Percentiles rank a stretch among this genome's conserved stretches.
Evolutionary conservation across 2,113 vertebrate genomes (phyloP).

Genomic region (Neolamprologus ventralis): DNA sequence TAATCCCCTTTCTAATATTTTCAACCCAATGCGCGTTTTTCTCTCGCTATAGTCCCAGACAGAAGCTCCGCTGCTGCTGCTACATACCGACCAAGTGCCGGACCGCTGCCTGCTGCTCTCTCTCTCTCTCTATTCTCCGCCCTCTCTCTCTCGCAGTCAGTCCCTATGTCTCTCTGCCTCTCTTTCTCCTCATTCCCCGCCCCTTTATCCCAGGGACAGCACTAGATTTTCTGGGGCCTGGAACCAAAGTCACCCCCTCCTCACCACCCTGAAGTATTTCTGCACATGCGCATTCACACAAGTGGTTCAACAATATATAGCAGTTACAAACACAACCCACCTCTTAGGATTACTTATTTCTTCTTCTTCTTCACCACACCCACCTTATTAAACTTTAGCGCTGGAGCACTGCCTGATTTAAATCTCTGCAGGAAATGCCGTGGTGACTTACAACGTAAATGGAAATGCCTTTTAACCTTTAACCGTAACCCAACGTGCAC

Average conservation of each 20-base stretch:
- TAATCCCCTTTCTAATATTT: background rate
- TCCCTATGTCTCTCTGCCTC: background rate
- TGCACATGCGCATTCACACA: background rate
- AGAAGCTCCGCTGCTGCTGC: slow-evolving; percentile 39
- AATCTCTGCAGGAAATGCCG: background rate
- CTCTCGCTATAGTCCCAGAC: slow-evolving; percentile 26
- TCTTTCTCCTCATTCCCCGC: background rate
- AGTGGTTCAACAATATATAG: background rate
- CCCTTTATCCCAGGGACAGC: background rate
- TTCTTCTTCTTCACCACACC: background rate
- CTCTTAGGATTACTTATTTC: background rate
- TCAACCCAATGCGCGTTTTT: slow-evolving; percentile 10
- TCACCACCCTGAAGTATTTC: background rate
- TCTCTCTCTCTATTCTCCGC: background rate
- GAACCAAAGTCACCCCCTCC: rapidly evolving
- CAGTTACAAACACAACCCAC: background rate
- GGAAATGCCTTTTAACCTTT: background rate
- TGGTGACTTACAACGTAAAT: background rate
- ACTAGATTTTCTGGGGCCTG: background rate
- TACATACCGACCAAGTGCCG: slow-evolving; percentile 69
- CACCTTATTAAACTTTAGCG: background rate
- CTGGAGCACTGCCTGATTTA: background rate
- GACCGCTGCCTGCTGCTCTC: background rate
- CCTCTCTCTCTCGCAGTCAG: background rate
- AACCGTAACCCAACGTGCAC: background rate